phyloP scores from a whole-genome alignment of 2,113 vertebrate genomes.

The Poecile atricapillus region DNA sequence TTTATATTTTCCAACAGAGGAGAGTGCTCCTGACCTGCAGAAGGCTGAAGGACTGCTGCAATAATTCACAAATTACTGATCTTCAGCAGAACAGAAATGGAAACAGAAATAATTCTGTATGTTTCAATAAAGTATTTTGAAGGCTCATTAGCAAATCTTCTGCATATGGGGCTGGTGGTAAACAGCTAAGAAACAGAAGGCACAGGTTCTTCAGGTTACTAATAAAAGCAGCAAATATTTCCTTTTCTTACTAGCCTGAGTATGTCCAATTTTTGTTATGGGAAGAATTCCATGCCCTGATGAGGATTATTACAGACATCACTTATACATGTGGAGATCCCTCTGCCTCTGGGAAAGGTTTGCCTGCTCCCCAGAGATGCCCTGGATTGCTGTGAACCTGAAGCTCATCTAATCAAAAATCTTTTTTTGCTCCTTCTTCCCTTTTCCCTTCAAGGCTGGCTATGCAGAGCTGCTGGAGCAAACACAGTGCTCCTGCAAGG shows the following conservation, averaged over 20 bases:
- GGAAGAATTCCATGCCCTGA: background rate
- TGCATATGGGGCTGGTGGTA: background rate
- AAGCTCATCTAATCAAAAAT: background rate
- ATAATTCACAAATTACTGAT: background rate
- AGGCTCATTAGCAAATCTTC: background rate
- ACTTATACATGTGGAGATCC: background rate
- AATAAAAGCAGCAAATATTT: background rate
- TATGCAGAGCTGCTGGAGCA: background rate
- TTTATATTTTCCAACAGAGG: background rate
- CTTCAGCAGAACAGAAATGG: background rate
- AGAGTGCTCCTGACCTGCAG: background rate
- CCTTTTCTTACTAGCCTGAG: background rate
- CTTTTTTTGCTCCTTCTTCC: background rate
- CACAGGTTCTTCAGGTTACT: background rate
- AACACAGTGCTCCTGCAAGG: background rate
- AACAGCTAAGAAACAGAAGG: slow-evolving; percentile 7
- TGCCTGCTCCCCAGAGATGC: background rate
- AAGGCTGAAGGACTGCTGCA: background rate
- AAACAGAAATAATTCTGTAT: background rate
- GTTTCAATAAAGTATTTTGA: slow-evolving; percentile 25
- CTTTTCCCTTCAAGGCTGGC: background rate
- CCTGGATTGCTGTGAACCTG: background rate
- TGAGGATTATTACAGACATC: background rate
- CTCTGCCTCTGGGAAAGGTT: background rate
- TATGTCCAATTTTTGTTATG: background rate